Percentiles rank a stretch among this genome's conserved stretches.
phyloP scores from a whole-genome alignment of 2,113 vertebrate species.

The Zapus hudsonius region DNA sequence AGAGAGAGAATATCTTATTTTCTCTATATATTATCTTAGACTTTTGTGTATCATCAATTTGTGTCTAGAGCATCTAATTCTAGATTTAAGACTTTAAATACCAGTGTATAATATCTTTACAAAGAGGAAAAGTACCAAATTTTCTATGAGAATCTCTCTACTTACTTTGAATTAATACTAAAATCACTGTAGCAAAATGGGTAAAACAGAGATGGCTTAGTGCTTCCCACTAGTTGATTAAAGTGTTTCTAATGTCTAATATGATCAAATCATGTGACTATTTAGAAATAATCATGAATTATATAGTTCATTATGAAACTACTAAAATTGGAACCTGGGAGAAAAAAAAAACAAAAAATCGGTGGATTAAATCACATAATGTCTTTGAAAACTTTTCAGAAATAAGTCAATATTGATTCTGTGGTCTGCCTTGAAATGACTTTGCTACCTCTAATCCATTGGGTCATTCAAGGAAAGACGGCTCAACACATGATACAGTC shows the following conservation, averaged over 20 bases:
- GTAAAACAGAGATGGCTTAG: neutral
- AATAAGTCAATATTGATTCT: slow-evolving; percentile 59
- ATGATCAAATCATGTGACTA: neutral
- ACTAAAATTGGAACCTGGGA: neutral
- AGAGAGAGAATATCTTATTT: neutral
- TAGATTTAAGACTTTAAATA: slow-evolving; percentile 44
- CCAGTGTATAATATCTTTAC: neutral
- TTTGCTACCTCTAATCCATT: slow-evolving; percentile 11
- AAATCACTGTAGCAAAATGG: neutral
- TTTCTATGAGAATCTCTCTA: neutral
- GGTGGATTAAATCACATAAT: slow-evolving; percentile 40
- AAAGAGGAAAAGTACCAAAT: neutral
- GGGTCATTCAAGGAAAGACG: slow-evolving; percentile 28
- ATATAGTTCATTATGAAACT: neutral
- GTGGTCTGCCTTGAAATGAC: slow-evolving; percentile 54
- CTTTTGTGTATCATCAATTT: neutral
- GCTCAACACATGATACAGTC: neutral
- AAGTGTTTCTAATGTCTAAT: neutral
- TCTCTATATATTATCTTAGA: neutral
- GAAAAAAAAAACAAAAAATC: neutral
- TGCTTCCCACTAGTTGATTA: neutral
- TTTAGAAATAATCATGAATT: slow-evolving; percentile 24
- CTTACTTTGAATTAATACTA: neutral
- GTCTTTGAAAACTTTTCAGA: slow-evolving; percentile 47
- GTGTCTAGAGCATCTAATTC: slow-evolving; percentile 8